These are phyloP conservation scores for Perizoma flavofasciatum DNA, from an alignment of 2,888 invertebrate genomes.

Conservation along the genomic window DNA sequence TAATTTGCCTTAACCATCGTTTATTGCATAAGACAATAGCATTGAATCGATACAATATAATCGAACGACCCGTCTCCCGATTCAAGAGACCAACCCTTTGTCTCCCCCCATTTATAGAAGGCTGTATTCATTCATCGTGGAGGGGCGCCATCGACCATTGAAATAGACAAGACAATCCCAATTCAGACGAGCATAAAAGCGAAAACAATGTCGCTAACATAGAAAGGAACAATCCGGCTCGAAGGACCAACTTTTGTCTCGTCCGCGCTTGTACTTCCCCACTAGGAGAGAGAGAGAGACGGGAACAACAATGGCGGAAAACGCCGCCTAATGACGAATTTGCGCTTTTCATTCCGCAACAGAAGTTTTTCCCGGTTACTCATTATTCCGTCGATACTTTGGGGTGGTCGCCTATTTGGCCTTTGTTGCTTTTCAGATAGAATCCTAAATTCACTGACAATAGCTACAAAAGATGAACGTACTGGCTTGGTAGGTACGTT, in stretches of 20 bases:
- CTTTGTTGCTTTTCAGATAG: conserved; percentile 72
- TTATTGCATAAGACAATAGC: conserved; percentile 74
- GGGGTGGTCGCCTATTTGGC: conserved; percentile 69
- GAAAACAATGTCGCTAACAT: conserved; percentile 84
- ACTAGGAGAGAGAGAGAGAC: conserved; percentile 54
- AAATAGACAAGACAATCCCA: conserved; percentile 83
- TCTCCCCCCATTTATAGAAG: conserved; percentile 80
- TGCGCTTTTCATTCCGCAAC: conserved; percentile 84
- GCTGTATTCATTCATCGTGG: conserved; percentile 80
- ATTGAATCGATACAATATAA: conserved; percentile 82
- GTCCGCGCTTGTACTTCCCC: conserved; percentile 48
- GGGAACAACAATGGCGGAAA: conserved; percentile 78
- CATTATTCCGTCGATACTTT: conserved; percentile 81
- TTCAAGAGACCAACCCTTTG: conserved; percentile 84
- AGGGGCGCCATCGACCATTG: conserved; percentile 81
- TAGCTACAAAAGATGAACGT: conserved; percentile 57
- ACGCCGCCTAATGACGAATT: conserved; percentile 84
- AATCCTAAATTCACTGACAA: conserved; percentile 69
- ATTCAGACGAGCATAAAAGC: conserved; percentile 81
- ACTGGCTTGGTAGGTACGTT: conserved; percentile 32
- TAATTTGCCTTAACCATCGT: conserved; percentile 82
- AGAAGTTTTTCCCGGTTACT: conserved; percentile 83
- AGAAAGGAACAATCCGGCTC: conserved; percentile 83
- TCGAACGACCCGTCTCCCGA: conserved; percentile 82
- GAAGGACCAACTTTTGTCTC: conserved; percentile 75